These are phyloP conservation scores for Chiloscyllium punctatum DNA, from an alignment of 2,797 vertebrate species.

Conservation along the genomic window DNA sequence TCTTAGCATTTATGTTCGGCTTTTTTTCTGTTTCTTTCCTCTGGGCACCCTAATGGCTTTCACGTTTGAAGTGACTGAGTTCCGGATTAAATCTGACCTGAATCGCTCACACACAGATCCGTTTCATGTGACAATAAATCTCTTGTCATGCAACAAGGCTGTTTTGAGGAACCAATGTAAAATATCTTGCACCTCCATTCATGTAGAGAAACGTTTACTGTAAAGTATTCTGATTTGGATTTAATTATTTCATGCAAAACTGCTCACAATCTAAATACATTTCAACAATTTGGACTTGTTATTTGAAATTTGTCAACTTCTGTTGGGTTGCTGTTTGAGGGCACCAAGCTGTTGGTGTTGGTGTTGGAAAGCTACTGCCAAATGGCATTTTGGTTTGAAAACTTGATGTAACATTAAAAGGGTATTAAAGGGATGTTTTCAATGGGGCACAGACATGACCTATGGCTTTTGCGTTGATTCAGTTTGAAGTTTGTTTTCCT, in stretches of 20 bases:
- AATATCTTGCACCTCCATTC: no score
- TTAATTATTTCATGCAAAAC: neutral
- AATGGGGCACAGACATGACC: neutral
- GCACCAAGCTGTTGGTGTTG: neutral
- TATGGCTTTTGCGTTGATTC: neutral
- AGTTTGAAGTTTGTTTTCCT: neutral
- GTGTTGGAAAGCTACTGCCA: neutral
- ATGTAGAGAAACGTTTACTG: neutral
- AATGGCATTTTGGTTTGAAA: neutral
- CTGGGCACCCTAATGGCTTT: no score
- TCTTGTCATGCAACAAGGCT: no score
- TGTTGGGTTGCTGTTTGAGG: neutral
- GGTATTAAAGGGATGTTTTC: neutral
- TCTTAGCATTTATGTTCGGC: no score
- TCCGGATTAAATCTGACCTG: no score
- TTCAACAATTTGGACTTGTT: neutral
- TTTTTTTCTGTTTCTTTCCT: no score
- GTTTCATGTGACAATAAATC: no score
- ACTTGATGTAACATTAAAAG: neutral
- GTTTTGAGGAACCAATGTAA: no score
- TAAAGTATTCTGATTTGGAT: neutral
- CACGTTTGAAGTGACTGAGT: no score
- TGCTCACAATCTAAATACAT: neutral
- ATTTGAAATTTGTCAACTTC: neutral
- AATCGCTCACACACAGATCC: no score